Base-by-base conservation (phyloP, 2,797 vertebrate species). In the Molossus alvarezi region DNA sequence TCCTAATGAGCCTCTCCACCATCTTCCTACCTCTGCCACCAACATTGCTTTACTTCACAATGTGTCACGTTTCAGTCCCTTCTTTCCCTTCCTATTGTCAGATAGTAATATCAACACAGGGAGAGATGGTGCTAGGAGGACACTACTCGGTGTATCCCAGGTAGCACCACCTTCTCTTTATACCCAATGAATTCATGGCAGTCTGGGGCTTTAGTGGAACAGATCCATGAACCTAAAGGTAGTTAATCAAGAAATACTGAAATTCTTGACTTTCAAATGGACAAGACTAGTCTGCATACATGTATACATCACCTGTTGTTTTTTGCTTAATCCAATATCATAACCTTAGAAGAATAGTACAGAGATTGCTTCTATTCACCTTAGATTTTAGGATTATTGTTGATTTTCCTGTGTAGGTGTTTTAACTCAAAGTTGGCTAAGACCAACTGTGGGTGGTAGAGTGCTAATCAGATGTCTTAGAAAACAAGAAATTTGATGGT, bases 371-470 rank as follows among this genome's bases (percentile, higher is more conserved):
- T 65, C 72, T 57, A 67, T 84, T 76, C 73, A 57, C 11, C 1
- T 76, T 62, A 29, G 20, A 62, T 75, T 91, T 89, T 76, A 75
- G 48, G 21, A 86, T 72, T 86, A 1, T 60, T 71, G 2, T 12
- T 76, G 1, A 14, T 55, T 81, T 94, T 84, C 73, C 45, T 69
- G 5, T 65, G 20, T 75, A 89, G 9, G 12, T 85, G 18, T 81
- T 94, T 96, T 88, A 91, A 88, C 21, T 75, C 60, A 89, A 96
- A 55, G 23, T 72, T 87, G 45, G 5, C 55, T 84, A 27, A 90
- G 3, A 75, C 9, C 41, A 51, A 41, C 0, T 58, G 82, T 57
- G 25, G 10, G 27, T 53, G 60, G 21, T 45, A 37, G 48, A 64
- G 6, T 77, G 23, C 29, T 87, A 48, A 37, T 55, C 10, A 69